phyloP scores from a whole-genome alignment of 53 echinoderm and acorn worm genomes.

The Echinometra lucunter region DNA sequence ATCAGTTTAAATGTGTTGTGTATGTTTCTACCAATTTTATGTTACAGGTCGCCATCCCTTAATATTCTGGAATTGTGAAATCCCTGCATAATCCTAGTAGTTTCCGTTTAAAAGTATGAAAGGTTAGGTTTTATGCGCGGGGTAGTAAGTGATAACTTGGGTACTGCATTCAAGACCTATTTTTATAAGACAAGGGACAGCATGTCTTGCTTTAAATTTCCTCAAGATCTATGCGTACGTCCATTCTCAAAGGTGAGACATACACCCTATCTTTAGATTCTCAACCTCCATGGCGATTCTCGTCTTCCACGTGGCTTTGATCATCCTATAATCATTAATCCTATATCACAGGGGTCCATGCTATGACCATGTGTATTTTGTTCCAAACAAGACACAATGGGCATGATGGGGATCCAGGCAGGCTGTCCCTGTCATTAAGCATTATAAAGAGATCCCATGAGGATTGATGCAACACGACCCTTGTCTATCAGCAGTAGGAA shows the following conservation, averaged over 20 bases:
- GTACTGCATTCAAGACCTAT: not conserved
- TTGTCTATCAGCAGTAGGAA: conserved; percentile 25
- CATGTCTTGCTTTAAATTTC: too few species aligned
- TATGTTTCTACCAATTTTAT: not conserved
- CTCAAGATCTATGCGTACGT: not conserved
- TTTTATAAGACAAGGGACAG: not conserved
- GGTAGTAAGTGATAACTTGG: not conserved
- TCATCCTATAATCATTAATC: too few species aligned
- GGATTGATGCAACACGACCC: not conserved
- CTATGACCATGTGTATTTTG: conserved; percentile 6
- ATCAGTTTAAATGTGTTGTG: not conserved
- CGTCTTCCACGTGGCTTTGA: not conserved
- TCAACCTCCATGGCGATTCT: not conserved
- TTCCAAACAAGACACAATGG: not conserved
- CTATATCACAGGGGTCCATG: too few species aligned
- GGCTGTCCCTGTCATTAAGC: conserved; percentile 9
- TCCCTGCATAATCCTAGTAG: not conserved
- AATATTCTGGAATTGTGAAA: not conserved
- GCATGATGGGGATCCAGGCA: not conserved
- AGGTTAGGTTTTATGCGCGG: too few species aligned
- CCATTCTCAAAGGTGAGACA: conserved; percentile 10
- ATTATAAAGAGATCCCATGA: not conserved
- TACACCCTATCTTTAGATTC: not conserved
- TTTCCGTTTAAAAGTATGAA: not conserved
- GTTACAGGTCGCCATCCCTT: not conserved